These are phyloP conservation scores for Eupithecia tripunctaria DNA, from an alignment of 2,888 invertebrate genomes.

Conservation along the genomic window DNA sequence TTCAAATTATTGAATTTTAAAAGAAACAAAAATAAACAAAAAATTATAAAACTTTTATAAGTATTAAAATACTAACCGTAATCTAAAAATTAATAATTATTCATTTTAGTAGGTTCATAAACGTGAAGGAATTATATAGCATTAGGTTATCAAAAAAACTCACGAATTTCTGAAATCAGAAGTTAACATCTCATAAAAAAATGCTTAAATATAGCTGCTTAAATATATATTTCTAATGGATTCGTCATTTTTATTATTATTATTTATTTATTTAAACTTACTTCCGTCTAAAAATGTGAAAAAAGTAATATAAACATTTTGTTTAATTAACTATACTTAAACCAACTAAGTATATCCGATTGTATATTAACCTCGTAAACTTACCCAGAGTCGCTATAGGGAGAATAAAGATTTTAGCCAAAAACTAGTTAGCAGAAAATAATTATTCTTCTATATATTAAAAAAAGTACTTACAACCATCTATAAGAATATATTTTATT, in stretches of 20 bases:
- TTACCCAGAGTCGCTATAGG: background rate
- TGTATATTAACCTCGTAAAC: background rate
- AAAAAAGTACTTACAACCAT: background rate
- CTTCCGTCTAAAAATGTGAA: constrained; percentile 18
- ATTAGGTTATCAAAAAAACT: background rate
- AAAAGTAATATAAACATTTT: background rate
- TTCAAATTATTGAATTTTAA: background rate
- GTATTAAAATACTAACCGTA: constrained; percentile 17
- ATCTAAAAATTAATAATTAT: constrained; percentile 4
- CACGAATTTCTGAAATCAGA: constrained; percentile 6
- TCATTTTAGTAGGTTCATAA: background rate
- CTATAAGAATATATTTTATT: background rate
- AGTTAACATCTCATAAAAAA: background rate
- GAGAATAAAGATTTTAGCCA: background rate
- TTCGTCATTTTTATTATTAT: background rate
- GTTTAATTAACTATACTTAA: background rate
- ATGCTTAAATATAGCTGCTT: background rate
- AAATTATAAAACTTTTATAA: background rate
- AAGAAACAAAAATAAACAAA: background rate
- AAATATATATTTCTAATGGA: background rate
- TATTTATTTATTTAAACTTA: constrained; percentile 12
- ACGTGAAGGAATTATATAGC: background rate
- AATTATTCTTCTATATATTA: background rate
- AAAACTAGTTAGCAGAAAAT: background rate
- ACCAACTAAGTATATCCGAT: background rate